A percentile compares a stretch with the other conserved stretches of the same genome.
Evolutionary conservation across 2,888 invertebrate genomes (phyloP).

Genomic region (Metalampra italica): DNA sequence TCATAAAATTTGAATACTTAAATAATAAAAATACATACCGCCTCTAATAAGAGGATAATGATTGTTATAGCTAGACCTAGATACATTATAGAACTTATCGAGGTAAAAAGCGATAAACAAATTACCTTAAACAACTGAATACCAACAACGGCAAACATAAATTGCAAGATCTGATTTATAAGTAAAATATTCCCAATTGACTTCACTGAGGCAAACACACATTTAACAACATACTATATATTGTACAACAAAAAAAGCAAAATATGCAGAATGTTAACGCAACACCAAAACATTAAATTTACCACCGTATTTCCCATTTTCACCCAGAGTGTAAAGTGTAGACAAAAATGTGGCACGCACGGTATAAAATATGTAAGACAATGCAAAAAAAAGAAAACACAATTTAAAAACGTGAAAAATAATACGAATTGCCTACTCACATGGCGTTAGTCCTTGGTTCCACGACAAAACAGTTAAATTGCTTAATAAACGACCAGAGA

Average conservation of each 20-base stretch:
- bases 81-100: no score
- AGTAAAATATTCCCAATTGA: constrained; percentile 99
- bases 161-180: constrained; percentile 99
- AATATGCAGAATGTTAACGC: constrained; percentile 22
- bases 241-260: no score
- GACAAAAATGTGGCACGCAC: constrained; percentile 22
- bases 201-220: constrained; percentile 98
- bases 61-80: no score
- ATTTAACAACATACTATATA: constrained; percentile 99
- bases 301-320: constrained; percentile 41
- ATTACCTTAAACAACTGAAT: constrained; percentile 99
- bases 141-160: constrained; percentile 99
- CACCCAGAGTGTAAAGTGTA: constrained; percentile 48
- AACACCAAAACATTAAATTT: constrained; percentile 41
- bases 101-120: background rate
- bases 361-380: constrained; percentile 42
- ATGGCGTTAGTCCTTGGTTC: constrained; percentile 55
- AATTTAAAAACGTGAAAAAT: constrained; percentile 29
- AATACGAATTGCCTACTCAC: constrained; percentile 48
- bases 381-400: constrained; percentile 29
- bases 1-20: no score
- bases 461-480: constrained; percentile 23
- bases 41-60: no score
- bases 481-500: constrained; percentile 12
- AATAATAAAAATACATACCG: no score